Conservation (phyloP, 2,888 invertebrate genomes). For the Helicoverpa assulta region DNA sequence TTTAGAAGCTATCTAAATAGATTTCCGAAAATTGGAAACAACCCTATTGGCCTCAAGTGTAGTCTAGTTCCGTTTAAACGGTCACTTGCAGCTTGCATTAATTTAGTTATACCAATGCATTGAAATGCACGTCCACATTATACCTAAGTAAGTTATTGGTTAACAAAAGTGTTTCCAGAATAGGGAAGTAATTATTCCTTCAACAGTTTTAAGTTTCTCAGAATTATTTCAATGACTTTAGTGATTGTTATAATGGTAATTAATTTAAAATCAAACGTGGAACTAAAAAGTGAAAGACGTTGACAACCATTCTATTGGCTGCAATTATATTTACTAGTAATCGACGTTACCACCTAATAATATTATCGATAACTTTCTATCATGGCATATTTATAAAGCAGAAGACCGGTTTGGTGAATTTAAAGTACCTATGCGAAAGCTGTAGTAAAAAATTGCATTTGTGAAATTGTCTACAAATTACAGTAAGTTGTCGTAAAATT, state of each 20-base stretch:
- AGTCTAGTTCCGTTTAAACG: conserved; percentile 10
- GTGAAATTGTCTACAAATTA: too few relatives aligned
- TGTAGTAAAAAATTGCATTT: too few relatives aligned
- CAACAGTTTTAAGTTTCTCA: conserved; percentile 11
- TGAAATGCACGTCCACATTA: not conserved
- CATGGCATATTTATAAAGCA: too few relatives aligned
- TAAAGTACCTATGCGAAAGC: too few relatives aligned
- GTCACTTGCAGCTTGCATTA: not conserved
- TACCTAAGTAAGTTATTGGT: not conserved
- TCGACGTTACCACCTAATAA: too few relatives aligned
- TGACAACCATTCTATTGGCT: conserved; percentile 23
- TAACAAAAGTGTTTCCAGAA: conserved; percentile 10
- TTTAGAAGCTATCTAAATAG: too few relatives aligned
- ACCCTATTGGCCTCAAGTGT: too few relatives aligned
- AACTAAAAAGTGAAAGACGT: conserved; percentile 25
- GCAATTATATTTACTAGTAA: too few relatives aligned
- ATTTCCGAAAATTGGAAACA: too few relatives aligned
- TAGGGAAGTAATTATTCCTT: conserved; percentile 20
- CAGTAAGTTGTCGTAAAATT: too few relatives aligned
- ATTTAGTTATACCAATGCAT: not conserved
- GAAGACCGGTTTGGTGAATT: too few relatives aligned
- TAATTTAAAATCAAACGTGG: conserved; percentile 1
- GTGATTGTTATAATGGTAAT: not conserved
- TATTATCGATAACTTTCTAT: too few relatives aligned
- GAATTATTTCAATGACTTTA: conserved; percentile 10